These are phyloP conservation scores for Capreolus pygargus DNA, from an alignment of 2,113 vertebrate genomes.

Conservation along the genomic window DNA sequence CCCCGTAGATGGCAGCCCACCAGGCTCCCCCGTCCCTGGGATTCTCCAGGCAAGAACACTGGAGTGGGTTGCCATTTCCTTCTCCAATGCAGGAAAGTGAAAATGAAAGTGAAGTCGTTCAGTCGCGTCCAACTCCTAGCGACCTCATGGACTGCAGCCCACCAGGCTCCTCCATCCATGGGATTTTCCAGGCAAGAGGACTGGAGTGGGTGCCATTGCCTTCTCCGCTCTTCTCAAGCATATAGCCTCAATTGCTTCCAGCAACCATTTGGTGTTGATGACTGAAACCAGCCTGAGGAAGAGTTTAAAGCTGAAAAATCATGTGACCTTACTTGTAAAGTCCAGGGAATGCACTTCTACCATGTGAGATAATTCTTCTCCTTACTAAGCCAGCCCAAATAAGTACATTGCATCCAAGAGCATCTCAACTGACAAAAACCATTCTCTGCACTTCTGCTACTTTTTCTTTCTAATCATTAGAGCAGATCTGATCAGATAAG, in stretches of 20 bases:
- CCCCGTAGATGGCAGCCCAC: background rate
- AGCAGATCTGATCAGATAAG: background rate
- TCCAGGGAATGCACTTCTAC: background rate
- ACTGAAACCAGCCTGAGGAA: background rate
- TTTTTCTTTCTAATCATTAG: background rate
- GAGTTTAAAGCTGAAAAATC: background rate
- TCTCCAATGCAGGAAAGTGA: background rate
- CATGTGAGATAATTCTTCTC: background rate
- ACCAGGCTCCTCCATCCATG: background rate
- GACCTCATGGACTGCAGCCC: background rate
- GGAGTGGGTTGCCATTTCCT: background rate
- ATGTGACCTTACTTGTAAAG: background rate
- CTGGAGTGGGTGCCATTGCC: background rate
- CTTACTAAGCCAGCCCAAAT: background rate
- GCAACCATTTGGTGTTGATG: background rate
- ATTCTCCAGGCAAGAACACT: background rate
- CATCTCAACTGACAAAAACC: background rate
- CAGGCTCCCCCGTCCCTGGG: background rate
- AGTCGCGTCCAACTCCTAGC: rapidly evolving
- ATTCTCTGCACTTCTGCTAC: background rate
- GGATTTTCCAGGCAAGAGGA: background rate
- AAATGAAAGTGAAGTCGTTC: background rate
- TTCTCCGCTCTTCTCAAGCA: background rate
- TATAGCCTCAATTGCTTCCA: background rate
- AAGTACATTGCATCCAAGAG: background rate